Base-by-base conservation (phyloP, 1,140 invertebrate genomes). In the Brachionus koreanus region DNA sequence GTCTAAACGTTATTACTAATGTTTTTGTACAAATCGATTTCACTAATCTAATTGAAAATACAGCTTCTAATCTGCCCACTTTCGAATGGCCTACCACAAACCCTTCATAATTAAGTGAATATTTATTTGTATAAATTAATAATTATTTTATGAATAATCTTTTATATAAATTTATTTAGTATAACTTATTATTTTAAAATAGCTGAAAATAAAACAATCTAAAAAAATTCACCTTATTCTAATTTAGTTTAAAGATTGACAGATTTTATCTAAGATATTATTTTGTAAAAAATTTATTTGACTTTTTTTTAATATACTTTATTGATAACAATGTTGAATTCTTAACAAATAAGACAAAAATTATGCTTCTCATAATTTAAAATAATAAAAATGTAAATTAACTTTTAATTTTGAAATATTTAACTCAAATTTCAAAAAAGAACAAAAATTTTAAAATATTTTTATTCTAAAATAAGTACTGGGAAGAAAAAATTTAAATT, bases 21-120 rank as follows among this genome's bases (percentile, higher is more conserved):
- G 76, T 79, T 35, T 79, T 79, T 65, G 35, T 79, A 19, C 76
- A 79, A 79, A 61, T 79, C 12, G 76, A 79, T 65, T 61, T 79
- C 57, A 79, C 69, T 12, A 29, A 74, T 25, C 16, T 25, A 3
- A 4, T 74, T 10, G 69, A 33, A 25, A 74, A 13, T 35, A 46
- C 19, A 57, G 49, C 19, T 2, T 57, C 49, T 10, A 74, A 74
- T n/a, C 29, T 25, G 1, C 39, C 69, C 10, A 43, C 19, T 46
- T 74, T 74, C 1, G 65, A 69, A 35, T 69, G 65, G 65, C 65
- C 65, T 39, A 69, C 65, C 7, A 69, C 65, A 16, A 69, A 69
- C 16, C 37, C 65, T 19, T 16, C 33, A 69, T 37, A 37, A 69
- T 9, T 69, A 16, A 37, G 16, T 69, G 1, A 67, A n/a, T 33